Evolutionary conservation across 2,797 vertebrate species (phyloP).

Genomic region (Crocodylus rhombifer): DNA sequence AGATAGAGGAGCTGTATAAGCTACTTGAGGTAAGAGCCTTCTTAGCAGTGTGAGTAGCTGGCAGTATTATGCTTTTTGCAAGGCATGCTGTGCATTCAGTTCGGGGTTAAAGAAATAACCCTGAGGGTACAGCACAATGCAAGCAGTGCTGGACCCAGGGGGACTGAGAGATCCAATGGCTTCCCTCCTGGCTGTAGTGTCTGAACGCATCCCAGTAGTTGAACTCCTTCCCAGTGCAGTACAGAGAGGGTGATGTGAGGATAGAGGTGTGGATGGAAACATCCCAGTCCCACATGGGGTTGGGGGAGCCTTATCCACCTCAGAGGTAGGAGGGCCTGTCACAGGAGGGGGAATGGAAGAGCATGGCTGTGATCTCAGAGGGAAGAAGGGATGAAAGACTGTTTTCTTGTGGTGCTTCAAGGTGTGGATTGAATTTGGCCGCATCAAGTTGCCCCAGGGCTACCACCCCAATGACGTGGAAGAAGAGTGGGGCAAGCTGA

Average conservation of each 20-base stretch:
- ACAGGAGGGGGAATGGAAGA: too few relatives aligned
- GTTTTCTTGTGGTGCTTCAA: constrained; percentile 55
- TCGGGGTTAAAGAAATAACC: constrained; percentile 18
- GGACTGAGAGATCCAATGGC: neutral
- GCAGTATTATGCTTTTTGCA: constrained; percentile 7
- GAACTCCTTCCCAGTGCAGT: neutral
- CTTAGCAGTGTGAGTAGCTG: neutral
- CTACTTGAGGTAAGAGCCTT: constrained; percentile 88
- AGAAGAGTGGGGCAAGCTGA: constrained; percentile 98
- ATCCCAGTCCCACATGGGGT: neutral
- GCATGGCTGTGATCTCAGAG: fast-evolving
- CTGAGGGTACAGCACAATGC: neutral
- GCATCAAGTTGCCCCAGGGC: constrained; percentile 94
- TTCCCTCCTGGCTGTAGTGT: fast-evolving
- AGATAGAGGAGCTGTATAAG: constrained; percentile 93
- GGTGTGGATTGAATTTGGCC: constrained; percentile 98
- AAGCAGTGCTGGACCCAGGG: fast-evolving
- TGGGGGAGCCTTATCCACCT: neutral
- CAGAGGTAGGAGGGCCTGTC: too few relatives aligned
- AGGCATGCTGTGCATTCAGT: neutral
- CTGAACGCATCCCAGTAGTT: neutral
- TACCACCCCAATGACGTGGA: constrained; percentile 96
- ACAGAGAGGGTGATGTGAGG: neutral
- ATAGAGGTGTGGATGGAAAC: neutral
- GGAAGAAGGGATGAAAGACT: neutral